phyloP scores from a whole-genome alignment of 2,888 invertebrate genomes.

The Lycaena phlaeas region DNA sequence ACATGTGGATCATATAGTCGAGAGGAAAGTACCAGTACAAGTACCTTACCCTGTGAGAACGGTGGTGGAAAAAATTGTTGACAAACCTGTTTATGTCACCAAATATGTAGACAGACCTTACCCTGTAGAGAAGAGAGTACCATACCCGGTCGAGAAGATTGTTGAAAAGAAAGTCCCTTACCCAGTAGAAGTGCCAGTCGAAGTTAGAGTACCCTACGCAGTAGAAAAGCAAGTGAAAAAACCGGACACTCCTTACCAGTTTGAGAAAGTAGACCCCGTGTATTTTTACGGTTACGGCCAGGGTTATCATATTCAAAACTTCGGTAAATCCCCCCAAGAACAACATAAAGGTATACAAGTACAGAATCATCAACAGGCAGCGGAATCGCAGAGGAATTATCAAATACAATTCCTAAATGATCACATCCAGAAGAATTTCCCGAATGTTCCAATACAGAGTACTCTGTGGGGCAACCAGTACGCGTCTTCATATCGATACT shows the following conservation, averaged over 20 bases:
- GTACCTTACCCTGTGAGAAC: slow-evolving; percentile 66
- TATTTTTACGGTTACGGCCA: slow-evolving; percentile 23
- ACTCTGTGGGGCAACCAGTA: slow-evolving; percentile 52
- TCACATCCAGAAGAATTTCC: slow-evolving; percentile 16
- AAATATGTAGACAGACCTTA: slow-evolving; percentile 60
- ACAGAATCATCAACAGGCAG: slow-evolving; percentile 20
- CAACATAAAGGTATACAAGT: slow-evolving; percentile 22
- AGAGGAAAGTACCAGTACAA: slow-evolving; percentile 53
- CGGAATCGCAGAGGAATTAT: slow-evolving; percentile 22
- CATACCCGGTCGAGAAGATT: slow-evolving; percentile 61
- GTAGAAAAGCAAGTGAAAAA: slow-evolving; percentile 61
- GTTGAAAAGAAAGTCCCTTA: slow-evolving; percentile 69
- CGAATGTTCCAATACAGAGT: slow-evolving; percentile 25
- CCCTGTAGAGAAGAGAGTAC: slow-evolving; percentile 58
- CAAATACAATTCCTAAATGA: slow-evolving; percentile 22
- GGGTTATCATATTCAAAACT: slow-evolving; percentile 20
- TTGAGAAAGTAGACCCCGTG: slow-evolving; percentile 24
- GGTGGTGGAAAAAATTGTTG: slow-evolving; percentile 66
- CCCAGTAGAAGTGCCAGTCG: slow-evolving; percentile 69
- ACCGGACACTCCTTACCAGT: slow-evolving; percentile 33
- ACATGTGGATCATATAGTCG: slow-evolving; percentile 55
- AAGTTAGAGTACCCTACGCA: slow-evolving; percentile 60
- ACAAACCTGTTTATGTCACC: slow-evolving; percentile 69
- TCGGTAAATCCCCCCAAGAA: slow-evolving; percentile 25
- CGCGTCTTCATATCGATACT: slow-evolving; percentile 49